Conservation (phyloP, 1,140 invertebrate genomes). For the Onthophagus taurus region DNA sequence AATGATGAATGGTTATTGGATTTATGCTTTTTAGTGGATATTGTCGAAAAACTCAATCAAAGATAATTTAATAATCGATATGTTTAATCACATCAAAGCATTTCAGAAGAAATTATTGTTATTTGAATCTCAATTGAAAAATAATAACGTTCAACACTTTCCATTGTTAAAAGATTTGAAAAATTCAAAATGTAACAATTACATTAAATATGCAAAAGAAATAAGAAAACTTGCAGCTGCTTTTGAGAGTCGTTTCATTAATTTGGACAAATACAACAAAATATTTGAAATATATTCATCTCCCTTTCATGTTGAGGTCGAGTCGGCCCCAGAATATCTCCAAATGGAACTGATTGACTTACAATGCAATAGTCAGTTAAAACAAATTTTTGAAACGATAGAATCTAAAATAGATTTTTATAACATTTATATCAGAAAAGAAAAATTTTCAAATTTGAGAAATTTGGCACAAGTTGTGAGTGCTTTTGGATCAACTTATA, state of each 20-base stretch:
- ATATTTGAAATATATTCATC: slow-evolving; percentile 15
- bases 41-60: slow-evolving; percentile 17
- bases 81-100: slow-evolving; percentile 9
- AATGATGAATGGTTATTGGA: slow-evolving; percentile 18
- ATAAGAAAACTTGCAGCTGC: slow-evolving; percentile 17
- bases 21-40: slow-evolving; percentile 19
- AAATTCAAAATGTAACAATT: slow-evolving; percentile 13
- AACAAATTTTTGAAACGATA: slow-evolving; percentile 8
- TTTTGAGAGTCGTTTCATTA: slow-evolving; percentile 11
- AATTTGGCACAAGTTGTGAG: slow-evolving; percentile 9
- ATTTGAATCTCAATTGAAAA: slow-evolving; percentile 16
- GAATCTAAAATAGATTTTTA: slow-evolving; percentile 14
- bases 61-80: slow-evolving; percentile 14
- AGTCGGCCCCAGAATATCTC: slow-evolving; percentile 11
- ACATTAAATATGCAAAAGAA: slow-evolving; percentile 12
- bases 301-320: slow-evolving; percentile 11
- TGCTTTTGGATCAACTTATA: slow-evolving; percentile 12
- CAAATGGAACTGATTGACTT: slow-evolving; percentile 13
- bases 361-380: slow-evolving; percentile 15
- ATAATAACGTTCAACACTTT: slow-evolving; percentile 12
- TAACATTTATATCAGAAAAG: slow-evolving; percentile 12
- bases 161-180: slow-evolving; percentile 16
- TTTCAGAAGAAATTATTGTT: slow-evolving; percentile 19
- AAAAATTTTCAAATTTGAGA: slow-evolving; percentile 11
- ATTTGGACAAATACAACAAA: slow-evolving; percentile 16